phyloP scores from a whole-genome alignment of 2,113 vertebrate species.

The Catagonus wagneri region DNA sequence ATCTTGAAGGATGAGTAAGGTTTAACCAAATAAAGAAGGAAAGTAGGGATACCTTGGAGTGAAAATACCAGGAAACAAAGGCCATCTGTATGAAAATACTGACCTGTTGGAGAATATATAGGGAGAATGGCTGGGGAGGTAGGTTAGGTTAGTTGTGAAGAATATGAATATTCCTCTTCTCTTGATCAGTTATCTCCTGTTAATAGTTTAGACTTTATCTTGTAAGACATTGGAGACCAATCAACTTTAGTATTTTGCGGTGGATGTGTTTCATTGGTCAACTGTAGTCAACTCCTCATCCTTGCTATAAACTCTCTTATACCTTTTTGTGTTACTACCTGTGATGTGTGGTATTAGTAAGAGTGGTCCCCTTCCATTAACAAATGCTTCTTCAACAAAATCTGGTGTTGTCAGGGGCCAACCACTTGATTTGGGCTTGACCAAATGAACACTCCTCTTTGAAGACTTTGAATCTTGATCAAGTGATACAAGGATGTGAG shows the following conservation, averaged over 20 bases:
- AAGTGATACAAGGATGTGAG: not conserved
- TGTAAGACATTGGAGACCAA: not conserved
- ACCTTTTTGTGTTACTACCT: not conserved
- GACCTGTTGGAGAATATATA: not conserved
- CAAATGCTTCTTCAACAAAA: not conserved
- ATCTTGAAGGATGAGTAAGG: not conserved
- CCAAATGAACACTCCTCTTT: not conserved
- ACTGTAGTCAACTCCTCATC: not conserved
- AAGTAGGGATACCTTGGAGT: not conserved
- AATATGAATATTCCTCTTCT: not conserved
- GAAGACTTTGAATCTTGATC: conserved; percentile 23
- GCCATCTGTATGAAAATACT: not conserved
- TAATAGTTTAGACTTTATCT: conserved; percentile 9
- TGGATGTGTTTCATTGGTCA: conserved; percentile 7
- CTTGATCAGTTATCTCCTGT: not conserved
- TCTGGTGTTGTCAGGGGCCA: not conserved
- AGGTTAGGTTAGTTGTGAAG: not conserved
- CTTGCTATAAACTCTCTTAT: not conserved
- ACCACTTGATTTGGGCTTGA: not conserved
- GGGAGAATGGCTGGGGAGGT: not conserved
- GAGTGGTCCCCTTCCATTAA: not conserved
- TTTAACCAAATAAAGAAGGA: conserved; percentile 13
- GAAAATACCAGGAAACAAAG: conserved; percentile 34
- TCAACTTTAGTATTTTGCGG: not conserved
- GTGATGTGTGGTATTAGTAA: not conserved